Evolutionary conservation across 2,113 vertebrate species (phyloP).

Genomic region (Micronycteris hirsuta): DNA sequence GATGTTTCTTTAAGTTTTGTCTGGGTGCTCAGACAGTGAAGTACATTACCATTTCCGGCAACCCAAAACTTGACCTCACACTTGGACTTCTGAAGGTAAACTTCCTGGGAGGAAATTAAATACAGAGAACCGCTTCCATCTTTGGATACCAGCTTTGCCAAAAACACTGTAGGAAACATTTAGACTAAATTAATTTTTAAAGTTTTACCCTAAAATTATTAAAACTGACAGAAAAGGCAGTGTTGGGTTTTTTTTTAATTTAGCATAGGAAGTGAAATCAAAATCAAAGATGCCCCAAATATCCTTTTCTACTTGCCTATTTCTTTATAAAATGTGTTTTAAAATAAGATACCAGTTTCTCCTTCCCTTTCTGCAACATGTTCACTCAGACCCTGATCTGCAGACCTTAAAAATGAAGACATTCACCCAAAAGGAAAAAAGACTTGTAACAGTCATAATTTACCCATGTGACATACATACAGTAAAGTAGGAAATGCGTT

Average conservation of each 20-base stretch:
- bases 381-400: slow-evolving; percentile 32
- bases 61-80: slow-evolving; percentile 60
- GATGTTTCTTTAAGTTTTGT: slow-evolving; percentile 42
- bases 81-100: slow-evolving; percentile 77
- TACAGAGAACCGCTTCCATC: slow-evolving; percentile 71
- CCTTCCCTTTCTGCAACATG: background rate
- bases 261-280: slow-evolving; percentile 32
- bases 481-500: background rate
- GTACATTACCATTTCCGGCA: slow-evolving; percentile 64
- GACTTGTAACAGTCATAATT: background rate
- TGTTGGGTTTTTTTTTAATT: background rate
- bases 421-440: slow-evolving; percentile 4
- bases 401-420: slow-evolving; percentile 49
- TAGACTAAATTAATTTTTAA: slow-evolving; percentile 12
- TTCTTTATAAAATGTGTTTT: background rate
- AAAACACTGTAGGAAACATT: slow-evolving; percentile 35
- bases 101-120: slow-evolving; percentile 80
- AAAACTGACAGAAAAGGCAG: background rate
- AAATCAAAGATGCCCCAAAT: slow-evolving; percentile 32
- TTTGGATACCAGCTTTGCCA: background rate
- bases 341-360: slow-evolving; percentile 33
- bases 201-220: slow-evolving; percentile 30
- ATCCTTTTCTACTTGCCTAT: background rate
- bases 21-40: slow-evolving; percentile 64
- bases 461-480: background rate